Percentiles rank a stretch among this genome's conserved stretches.
Evolutionary conservation across 2,888 invertebrate genomes (phyloP).

Genomic region (Corbicula japonica): DNA sequence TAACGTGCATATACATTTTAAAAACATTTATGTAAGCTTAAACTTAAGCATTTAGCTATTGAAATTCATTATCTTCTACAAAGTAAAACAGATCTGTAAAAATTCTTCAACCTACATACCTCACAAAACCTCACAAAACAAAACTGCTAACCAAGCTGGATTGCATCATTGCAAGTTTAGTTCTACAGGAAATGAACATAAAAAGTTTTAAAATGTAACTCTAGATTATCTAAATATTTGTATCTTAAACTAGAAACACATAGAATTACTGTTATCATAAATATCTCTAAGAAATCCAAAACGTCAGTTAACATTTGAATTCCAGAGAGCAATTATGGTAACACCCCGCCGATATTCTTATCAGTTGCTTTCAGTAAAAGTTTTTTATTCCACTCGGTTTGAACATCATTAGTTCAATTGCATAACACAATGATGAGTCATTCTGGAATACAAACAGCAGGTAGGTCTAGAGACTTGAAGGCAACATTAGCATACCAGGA

Average conservation of each 20-base stretch:
- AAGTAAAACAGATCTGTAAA: too few relatives aligned
- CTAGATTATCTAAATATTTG: neutral
- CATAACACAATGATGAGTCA: neutral
- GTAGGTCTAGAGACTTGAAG: too few relatives aligned
- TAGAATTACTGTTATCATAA: neutral
- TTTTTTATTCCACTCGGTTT: neutral
- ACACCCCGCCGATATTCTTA: conserved; percentile 6
- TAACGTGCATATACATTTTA: too few relatives aligned
- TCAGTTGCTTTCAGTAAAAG: conserved; percentile 4
- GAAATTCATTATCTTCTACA: too few relatives aligned
- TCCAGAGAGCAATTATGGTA: neutral
- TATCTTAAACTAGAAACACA: neutral
- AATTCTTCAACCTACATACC: too few relatives aligned
- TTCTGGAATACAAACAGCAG: neutral
- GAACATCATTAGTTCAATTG: conserved; percentile 1
- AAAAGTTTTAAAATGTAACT: neutral
- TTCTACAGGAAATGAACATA: neutral
- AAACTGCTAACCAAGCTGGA: too few relatives aligned
- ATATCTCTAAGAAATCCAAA: neutral
- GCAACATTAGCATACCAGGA: too few relatives aligned
- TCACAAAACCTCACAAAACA: too few relatives aligned
- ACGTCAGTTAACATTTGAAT: too few relatives aligned
- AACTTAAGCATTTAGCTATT: too few relatives aligned
- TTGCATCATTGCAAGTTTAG: neutral
- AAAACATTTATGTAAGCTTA: too few relatives aligned